Conservation (phyloP, 2,113 vertebrate species). For the Ammospiza caudacuta region DNA sequence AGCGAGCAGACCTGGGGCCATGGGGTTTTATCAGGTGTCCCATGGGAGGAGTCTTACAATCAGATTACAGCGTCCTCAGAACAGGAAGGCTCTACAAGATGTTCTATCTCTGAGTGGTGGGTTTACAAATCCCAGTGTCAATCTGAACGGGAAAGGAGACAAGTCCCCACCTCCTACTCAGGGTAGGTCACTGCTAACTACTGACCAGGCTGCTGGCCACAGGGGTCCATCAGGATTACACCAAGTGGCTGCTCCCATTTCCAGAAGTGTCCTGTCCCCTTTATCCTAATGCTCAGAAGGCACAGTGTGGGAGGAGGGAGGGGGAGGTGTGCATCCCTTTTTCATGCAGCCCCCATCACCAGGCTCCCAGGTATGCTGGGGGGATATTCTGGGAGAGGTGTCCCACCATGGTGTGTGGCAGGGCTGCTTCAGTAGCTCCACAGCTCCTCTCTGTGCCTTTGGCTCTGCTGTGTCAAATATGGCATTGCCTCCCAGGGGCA, state of each 20-base stretch:
- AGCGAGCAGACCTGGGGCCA: too few species aligned
- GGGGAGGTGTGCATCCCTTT: rapidly evolving
- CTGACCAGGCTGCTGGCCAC: not conserved
- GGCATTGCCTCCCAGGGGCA: not conserved
- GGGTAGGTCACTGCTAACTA: not conserved
- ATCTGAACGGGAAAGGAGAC: not conserved
- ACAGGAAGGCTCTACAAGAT: not conserved
- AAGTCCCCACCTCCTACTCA: not conserved
- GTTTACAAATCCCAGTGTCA: not conserved
- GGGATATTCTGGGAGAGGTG: not conserved
- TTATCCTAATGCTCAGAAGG: not conserved
- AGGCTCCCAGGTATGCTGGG: not conserved
- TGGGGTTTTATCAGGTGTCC: not conserved
- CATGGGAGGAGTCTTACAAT: not conserved
- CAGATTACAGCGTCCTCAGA: not conserved
- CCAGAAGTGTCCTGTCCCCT: not conserved
- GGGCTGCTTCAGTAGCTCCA: not conserved
- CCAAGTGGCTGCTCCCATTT: not conserved
- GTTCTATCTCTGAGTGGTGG: not conserved
- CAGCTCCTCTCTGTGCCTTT: not conserved
- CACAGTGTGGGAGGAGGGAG: not conserved
- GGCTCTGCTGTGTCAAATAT: not conserved
- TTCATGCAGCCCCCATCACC: not conserved
- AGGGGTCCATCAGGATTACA: not conserved
- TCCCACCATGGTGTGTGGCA: rapidly evolving